Evolutionary conservation across 2,888 invertebrate genomes (phyloP).

Genomic region (Noctua fimbriata): DNA sequence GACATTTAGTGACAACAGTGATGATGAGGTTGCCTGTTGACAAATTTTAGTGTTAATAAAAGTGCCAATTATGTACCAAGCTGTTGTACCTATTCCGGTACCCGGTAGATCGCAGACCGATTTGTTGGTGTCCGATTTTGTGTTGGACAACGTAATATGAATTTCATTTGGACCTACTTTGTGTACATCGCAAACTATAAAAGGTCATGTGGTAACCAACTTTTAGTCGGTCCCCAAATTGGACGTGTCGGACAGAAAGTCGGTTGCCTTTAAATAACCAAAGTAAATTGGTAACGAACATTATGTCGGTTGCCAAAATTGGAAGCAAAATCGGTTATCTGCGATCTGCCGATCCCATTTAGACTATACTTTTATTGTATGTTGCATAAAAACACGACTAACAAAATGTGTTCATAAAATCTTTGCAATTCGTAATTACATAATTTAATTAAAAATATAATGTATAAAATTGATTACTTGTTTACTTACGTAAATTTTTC

Average conservation of each 20-base stretch:
- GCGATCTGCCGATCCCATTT: too few relatives aligned
- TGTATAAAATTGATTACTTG: not conserved
- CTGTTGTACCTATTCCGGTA: too few relatives aligned
- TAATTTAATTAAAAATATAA: slow-evolving; percentile 39
- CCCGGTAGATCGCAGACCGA: slow-evolving; percentile 8
- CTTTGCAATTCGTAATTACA: slow-evolving; percentile 37
- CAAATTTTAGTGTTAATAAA: too few relatives aligned
- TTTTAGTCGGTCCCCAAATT: slow-evolving; percentile 7
- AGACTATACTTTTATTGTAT: too few relatives aligned
- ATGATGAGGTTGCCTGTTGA: too few relatives aligned
- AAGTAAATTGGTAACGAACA: not conserved
- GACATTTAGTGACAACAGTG: too few relatives aligned
- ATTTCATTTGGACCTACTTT: too few relatives aligned
- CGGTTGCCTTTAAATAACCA: not conserved
- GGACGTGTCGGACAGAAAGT: slow-evolving; percentile 11
- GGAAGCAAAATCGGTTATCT: too few relatives aligned
- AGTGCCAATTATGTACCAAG: too few relatives aligned
- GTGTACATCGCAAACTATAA: too few relatives aligned
- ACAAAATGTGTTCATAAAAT: slow-evolving; percentile 55
- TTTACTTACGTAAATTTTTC: not conserved
- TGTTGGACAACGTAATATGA: slow-evolving; percentile 3
- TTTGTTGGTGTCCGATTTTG: slow-evolving; percentile 2
- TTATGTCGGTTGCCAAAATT: not conserved
- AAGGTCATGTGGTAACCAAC: not conserved
- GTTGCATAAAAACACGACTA: too few relatives aligned